Evolutionary conservation across 2,888 invertebrate species (phyloP).

Genomic region (Entomobrya proxima): DNA sequence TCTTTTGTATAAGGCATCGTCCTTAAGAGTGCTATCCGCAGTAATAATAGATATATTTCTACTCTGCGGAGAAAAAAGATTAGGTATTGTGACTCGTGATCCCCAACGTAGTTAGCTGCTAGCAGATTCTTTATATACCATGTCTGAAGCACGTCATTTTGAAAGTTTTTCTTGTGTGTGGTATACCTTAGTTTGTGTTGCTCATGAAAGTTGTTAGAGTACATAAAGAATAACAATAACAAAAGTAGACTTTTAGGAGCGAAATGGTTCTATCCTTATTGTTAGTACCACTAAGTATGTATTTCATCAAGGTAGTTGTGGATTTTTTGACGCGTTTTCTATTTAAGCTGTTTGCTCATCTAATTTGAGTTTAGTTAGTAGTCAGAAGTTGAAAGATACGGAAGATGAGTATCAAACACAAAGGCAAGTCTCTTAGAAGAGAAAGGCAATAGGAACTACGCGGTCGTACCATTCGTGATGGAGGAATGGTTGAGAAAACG

Average conservation of each 20-base stretch:
- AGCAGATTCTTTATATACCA: background rate
- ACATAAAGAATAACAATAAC: background rate
- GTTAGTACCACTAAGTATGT: too few relatives aligned
- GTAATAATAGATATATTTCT: background rate
- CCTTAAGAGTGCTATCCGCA: conserved; percentile 4
- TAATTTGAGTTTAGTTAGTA: conserved; percentile 41
- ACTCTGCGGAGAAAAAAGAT: background rate
- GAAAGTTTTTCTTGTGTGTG: conserved; percentile 6
- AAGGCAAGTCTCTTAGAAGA: background rate
- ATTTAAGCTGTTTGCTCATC: conserved; percentile 33
- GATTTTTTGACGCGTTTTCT: background rate
- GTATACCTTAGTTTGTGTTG: background rate
- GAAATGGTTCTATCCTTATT: background rate
- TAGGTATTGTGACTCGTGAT: background rate
- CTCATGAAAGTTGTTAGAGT: background rate
- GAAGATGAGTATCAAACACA: background rate
- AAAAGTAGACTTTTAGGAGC: background rate
- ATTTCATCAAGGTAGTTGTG: background rate
- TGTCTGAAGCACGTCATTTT: background rate
- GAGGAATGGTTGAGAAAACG: background rate
- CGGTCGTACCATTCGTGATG: too few relatives aligned
- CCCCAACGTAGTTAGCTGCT: background rate
- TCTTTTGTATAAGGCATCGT: background rate
- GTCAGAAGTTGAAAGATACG: conserved; percentile 19
- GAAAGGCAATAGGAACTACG: background rate